Base-by-base conservation (phyloP, 2,113 vertebrate genomes). In the Chaetops frenatus region DNA sequence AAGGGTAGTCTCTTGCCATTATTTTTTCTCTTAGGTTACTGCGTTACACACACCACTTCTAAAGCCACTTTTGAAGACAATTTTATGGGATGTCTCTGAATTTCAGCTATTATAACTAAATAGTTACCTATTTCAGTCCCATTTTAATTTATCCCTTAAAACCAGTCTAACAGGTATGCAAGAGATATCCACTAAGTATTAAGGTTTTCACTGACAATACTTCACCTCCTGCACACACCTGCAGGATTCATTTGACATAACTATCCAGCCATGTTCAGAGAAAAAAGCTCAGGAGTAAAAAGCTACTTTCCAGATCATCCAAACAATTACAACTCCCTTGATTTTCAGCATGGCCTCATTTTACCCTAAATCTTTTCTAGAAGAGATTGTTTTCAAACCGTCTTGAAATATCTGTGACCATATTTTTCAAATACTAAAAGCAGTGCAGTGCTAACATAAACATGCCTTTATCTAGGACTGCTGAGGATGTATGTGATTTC, bases 401-500 rank as follows among this genome's bases (percentile, higher is more conserved):
- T 66, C 80, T 66, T 66, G 78, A 82, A 95, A 92, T 73, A 58
- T 48, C 61, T 0, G 1, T 70, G 71, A 31, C 35, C 1, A 1
- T 50, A n/a, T 44, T 66, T 94, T 95, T 85, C 53, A 90, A 73
- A 69, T 23, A 24, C 21, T 72, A 70, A 82, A 91, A 90, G 38
- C 81, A 70, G 66, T 29, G 35, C 66, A 89, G 31, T 53, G 50
- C 25, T 95, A 70, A 84, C 33, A 61, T 87, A 95, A 97, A 96
- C 84, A 90, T 4, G 54, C 4, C 22, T 66, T 95, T 95, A 89
- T 95, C 96, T 92, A 45, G 45, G 77, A 19, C 62, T 81, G 57
- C 69, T 89, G 91, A 94, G 83, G 80, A 91, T 51, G 61, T 81
- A 53, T 89, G 91, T 45, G 91, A 42, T 86, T 94, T 95, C 95